These are phyloP conservation scores for Cyclopterus lumpus DNA, from an alignment of 2,797 vertebrate species.

Conservation along the genomic window DNA sequence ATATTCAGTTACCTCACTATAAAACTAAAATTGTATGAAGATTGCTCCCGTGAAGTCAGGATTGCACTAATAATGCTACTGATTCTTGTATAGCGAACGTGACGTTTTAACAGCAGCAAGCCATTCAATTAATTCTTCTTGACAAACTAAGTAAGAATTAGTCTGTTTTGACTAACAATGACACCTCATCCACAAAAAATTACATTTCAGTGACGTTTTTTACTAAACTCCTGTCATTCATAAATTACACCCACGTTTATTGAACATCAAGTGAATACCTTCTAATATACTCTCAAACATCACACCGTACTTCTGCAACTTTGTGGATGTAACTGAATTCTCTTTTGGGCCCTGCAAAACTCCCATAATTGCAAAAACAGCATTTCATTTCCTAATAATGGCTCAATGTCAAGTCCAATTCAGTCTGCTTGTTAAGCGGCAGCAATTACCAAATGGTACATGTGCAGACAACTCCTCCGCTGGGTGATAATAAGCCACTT, in stretches of 20 bases:
- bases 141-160: background rate
- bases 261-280: background rate
- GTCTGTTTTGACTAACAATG: background rate
- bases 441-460: conserved; percentile 80
- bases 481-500: conserved; percentile 83
- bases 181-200: background rate
- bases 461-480: conserved; percentile 81
- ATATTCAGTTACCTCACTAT: background rate
- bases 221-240: conserved; percentile 2
- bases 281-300: background rate
- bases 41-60: background rate
- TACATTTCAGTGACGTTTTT: background rate
- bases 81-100: background rate
- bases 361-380: conserved; percentile 79
- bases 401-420: conserved; percentile 81
- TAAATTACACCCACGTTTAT: background rate
- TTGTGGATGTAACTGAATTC: conserved; percentile 38
- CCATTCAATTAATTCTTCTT: background rate
- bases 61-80: background rate
- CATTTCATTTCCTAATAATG: conserved; percentile 82
- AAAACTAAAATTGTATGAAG: background rate
- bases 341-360: conserved; percentile 70
- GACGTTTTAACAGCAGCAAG: background rate
- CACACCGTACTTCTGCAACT: conserved; percentile 1
- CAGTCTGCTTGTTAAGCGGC: conserved; percentile 75